Evolutionary conservation across 2,797 vertebrate species (phyloP), one percentile per base, ranked within the genome.

Genomic region (Liparis tanakae): DNA sequence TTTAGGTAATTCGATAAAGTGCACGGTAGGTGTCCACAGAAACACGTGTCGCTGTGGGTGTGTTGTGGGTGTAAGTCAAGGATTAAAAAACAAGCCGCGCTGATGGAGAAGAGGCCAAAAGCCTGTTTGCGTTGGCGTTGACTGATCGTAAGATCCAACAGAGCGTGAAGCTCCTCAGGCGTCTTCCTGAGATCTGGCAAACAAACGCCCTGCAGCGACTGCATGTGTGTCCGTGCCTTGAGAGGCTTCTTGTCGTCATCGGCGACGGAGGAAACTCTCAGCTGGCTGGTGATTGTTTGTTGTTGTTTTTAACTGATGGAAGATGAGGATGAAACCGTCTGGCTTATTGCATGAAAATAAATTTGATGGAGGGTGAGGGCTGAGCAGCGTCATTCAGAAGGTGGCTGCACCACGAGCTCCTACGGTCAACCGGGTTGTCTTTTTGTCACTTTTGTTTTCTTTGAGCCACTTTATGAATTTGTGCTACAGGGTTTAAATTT

Each of bases 101-200:
- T n/a, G 44, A 59, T 36, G 64, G 48, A 76, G 56, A 70, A 82
- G 72, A 76, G 68, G 61, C 33, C 70, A 48, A 80, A 78, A 71
- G 77, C 67, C 73, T 85, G 9, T 88, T 86, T 81, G 76, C 67
- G 78, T 76, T 78, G 53, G 54, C 44, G 56, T 84, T 87, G 80
- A 79, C 54, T 68, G 82, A 82, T 90, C 34, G 71, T 63, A 83
- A 73, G 55, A 41, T 59, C 55, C 64, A 79, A 60, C 57, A 74
- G 79, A 78, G 72, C 70, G 22, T 60, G 51, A 57, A 61, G 67
- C 61, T 43, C 68, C 88, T 85, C 82, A 81, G 74, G 58, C 74
- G 55, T 86, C 68, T 70, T 55, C 71, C 65, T 10, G 22, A 79
- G 69, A 92, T 90, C 86, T 81, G 85, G 89, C 87, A 72, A 87